Conservation (phyloP, 1,140 invertebrate species). For the Drosophila azteca region DNA sequence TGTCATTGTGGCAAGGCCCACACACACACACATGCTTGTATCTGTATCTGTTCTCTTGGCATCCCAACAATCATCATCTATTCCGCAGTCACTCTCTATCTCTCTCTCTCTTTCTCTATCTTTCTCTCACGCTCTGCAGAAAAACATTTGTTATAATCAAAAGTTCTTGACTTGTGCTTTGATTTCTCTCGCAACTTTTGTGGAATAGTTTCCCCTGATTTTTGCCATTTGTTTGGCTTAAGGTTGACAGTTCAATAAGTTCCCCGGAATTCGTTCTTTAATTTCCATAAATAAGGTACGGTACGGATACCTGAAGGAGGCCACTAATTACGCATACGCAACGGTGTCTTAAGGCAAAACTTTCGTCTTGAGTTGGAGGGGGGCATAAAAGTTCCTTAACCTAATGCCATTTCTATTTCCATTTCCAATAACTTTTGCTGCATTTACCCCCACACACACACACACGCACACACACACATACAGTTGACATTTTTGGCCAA, state of each 20-base stretch:
- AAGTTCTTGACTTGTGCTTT: constrained; percentile 67
- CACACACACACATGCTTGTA: not conserved
- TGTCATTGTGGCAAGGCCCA: constrained; percentile 52
- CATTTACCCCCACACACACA: constrained; percentile 56
- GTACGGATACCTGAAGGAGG: constrained; percentile 48
- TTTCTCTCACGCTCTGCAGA: constrained; percentile 21
- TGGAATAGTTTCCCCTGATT: constrained; percentile 68
- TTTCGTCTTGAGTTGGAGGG: not conserved
- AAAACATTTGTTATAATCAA: constrained; percentile 80
- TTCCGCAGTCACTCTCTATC: not conserved
- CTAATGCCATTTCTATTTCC: constrained; percentile 70
- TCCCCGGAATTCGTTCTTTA: constrained; percentile 52
- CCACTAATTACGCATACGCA: constrained; percentile 80
- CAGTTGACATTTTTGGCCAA: constrained; percentile 34
- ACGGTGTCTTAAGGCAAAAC: constrained; percentile 55
- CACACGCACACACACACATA: constrained; percentile 1
- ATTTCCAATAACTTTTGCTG: constrained; percentile 80
- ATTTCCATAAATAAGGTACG: constrained; percentile 72
- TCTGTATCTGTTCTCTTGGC: constrained; percentile 6
- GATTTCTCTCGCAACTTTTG: constrained; percentile 68
- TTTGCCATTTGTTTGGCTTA: constrained; percentile 78
- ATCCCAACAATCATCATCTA: constrained; percentile 28
- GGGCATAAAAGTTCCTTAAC: constrained; percentile 68
- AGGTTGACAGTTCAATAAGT: constrained; percentile 80
- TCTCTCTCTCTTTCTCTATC: constrained; percentile 7